Percentiles rank a stretch among this genome's conserved stretches.
These are phyloP conservation scores for Hyphantria cunea DNA, from an alignment of 1,140 invertebrate species.

Conservation along the genomic window DNA sequence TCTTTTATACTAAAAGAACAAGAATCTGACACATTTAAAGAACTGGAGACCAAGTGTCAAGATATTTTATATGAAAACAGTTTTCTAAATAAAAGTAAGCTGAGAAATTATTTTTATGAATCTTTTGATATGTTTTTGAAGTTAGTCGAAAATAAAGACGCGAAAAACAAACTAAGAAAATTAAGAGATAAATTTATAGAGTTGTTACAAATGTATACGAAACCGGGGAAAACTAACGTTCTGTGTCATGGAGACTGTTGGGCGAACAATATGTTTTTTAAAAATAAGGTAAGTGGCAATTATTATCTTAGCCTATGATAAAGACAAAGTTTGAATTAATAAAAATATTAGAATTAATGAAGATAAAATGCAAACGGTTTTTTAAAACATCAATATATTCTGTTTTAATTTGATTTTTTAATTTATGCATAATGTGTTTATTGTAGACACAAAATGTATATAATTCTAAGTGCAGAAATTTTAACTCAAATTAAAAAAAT, in stretches of 20 bases:
- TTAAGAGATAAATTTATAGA: conserved; percentile 51
- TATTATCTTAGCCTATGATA: background rate
- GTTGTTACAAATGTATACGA: conserved; percentile 50
- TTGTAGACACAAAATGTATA: too few species aligned
- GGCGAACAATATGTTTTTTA: conserved; percentile 71
- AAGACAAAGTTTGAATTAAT: background rate
- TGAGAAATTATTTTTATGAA: conserved; percentile 61
- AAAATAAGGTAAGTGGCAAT: conserved; percentile 50
- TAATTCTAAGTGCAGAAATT: background rate
- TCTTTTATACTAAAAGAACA: conserved; percentile 53
- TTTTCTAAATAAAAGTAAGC: conserved; percentile 64
- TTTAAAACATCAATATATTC: too few species aligned
- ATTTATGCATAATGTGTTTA: too few species aligned
- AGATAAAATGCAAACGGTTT: too few species aligned
- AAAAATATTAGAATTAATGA: too few species aligned
- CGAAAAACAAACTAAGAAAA: conserved; percentile 48
- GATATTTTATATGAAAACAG: conserved; percentile 61
- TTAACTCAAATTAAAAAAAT: too few species aligned
- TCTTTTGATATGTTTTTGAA: conserved; percentile 65
- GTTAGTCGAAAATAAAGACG: conserved; percentile 44
- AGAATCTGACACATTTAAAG: conserved; percentile 37
- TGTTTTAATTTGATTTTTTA: too few species aligned
- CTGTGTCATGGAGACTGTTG: conserved; percentile 74
- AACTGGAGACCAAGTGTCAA: conserved; percentile 45
- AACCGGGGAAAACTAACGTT: conserved; percentile 53